phyloP scores from a whole-genome alignment of 2,113 vertebrate species.

The Thunnus thynnus region DNA sequence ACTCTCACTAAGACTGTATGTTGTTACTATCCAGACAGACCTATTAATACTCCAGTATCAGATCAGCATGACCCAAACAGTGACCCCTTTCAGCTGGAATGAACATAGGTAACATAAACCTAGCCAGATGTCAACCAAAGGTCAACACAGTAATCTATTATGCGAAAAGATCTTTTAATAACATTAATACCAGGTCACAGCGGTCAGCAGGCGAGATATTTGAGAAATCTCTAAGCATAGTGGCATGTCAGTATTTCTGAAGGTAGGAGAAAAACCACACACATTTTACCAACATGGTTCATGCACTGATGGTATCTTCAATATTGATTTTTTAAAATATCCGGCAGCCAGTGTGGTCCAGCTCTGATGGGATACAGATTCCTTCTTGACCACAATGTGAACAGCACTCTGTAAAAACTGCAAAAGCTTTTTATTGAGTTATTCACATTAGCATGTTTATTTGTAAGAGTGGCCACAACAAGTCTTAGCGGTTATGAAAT shows the following conservation, averaged over 20 bases:
- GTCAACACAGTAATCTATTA: constrained; percentile 35
- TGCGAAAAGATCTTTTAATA: constrained; percentile 16
- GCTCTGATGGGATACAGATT: constrained; percentile 9
- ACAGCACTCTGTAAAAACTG: not conserved
- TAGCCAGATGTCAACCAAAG: constrained; percentile 22
- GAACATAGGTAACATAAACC: constrained; percentile 7
- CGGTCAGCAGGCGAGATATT: not conserved
- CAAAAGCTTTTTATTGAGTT: not conserved
- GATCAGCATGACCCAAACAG: constrained; percentile 19
- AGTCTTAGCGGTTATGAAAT: no score
- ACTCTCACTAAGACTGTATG: not conserved
- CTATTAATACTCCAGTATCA: constrained; percentile 3
- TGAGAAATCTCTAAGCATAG: not conserved
- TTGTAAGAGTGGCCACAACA: not conserved
- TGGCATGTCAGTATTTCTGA: not conserved
- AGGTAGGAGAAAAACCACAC: not conserved
- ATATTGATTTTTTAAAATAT: not conserved
- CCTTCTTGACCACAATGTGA: not conserved
- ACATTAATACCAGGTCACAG: constrained; percentile 26
- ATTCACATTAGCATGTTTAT: constrained; percentile 1
- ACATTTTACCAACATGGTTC: not conserved
- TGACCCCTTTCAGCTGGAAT: constrained; percentile 48
- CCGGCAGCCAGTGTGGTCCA: not conserved
- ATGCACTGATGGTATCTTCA: not conserved
- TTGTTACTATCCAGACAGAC: not conserved